A percentile compares a stretch with the other conserved stretches of the same genome.
Evolutionary conservation across 2,797 vertebrate species (phyloP).

Genomic region (Myripristis jacobus): DNA sequence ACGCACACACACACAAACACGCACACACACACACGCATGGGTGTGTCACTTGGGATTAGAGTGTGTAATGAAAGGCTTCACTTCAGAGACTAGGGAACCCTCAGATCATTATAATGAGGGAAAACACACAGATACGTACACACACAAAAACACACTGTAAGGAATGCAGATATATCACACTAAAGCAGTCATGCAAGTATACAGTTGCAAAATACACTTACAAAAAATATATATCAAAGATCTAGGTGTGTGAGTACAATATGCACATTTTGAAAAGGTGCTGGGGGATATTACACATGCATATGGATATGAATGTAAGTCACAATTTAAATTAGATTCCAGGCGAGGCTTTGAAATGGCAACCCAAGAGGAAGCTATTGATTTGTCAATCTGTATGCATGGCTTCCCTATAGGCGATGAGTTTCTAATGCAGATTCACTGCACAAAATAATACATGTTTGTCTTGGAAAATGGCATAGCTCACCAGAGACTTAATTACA

Average conservation of each 20-base stretch:
- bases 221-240: too few species aligned
- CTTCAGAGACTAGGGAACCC: slow-evolving; percentile 50
- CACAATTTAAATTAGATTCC: slow-evolving; percentile 56
- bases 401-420: slow-evolving; percentile 28
- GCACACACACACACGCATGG: not conserved
- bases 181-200: not conserved
- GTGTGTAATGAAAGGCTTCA: slow-evolving; percentile 43
- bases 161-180: not conserved
- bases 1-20: slow-evolving; percentile 3
- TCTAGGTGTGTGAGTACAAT: slow-evolving; percentile 37
- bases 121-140: not conserved
- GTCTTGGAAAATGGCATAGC: not conserved
- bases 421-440: slow-evolving; percentile 22
- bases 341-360: slow-evolving; percentile 49
- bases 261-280: slow-evolving; percentile 35
- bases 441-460: slow-evolving; percentile 13
- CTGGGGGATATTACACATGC: slow-evolving; percentile 34
- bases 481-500: not conserved
- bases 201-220: too few species aligned
- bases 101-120: slow-evolving; percentile 58
- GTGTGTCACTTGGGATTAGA: slow-evolving; percentile 47
- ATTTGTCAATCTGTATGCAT: slow-evolving; percentile 62
- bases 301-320: slow-evolving; percentile 51
- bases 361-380: slow-evolving; percentile 58
- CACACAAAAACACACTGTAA: not conserved